Base-by-base conservation (phyloP, 2,113 vertebrate genomes). In the Chaenocephalus aceratus region DNA sequence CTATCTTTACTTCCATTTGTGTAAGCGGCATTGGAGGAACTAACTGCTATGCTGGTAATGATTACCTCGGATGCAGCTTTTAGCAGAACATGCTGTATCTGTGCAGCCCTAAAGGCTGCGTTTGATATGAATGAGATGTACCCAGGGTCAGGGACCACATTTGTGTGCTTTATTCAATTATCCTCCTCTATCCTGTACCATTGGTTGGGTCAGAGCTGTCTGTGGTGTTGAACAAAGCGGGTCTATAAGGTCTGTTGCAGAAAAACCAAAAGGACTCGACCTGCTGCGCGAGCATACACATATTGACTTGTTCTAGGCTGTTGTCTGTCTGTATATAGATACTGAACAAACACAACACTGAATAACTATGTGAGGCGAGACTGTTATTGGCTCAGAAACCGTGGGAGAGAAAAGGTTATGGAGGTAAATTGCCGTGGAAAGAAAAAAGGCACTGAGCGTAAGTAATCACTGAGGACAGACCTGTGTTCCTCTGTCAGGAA, bases 391-490 rank as follows among this genome's bases (percentile, higher is more conserved):
- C 30, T 23, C 67, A 53, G 65, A 65, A 83, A 54, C 0, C 16
- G 10, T 36, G 12, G 36, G 36, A 41, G 16, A 3, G 26, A 52
- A 18, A 63, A 30, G 36, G 67, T 62, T 52, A 21, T 68, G 73
- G 75, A 57, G 51, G 79, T 86, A 80, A 82, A 83, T 57, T 70
- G 73, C 62, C 45, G 30, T 14, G 65, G 45, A 86, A 66, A 75
- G 80, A 75, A 62, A 59, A 41, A 41, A 72, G 73, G 65, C 85
- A 77, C 16, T 3, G 26, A 86, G 80, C 62, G 26, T 44, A 80
- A 85, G 82, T 84, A 89, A 91, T 89, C 79, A 68, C 56, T 3
- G 72, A 59, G 79, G 89, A 82, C 79, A 82, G 80, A 83, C 75
- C 82, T 68, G 82, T 77, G 83, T 83, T 83, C 34, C 61, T 75